These are phyloP conservation scores for Patagioenas fasciata DNA, from an alignment of 2,113 vertebrate genomes.

Conservation along the genomic window DNA sequence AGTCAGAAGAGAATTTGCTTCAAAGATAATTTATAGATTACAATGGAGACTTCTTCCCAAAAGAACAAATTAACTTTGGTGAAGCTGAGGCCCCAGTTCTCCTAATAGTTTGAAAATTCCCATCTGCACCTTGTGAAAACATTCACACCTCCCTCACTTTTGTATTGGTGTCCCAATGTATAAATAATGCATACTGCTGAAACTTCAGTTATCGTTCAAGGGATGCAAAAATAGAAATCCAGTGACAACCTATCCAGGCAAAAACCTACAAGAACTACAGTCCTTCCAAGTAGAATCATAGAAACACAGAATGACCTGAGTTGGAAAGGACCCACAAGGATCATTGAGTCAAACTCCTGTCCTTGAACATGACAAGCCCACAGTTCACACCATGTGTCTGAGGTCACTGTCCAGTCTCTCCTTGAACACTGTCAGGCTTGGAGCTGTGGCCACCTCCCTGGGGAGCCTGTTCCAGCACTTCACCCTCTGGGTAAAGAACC, in stretches of 20 bases:
- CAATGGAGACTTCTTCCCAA: not conserved
- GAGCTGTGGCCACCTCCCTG: no score
- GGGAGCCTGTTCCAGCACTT: no score
- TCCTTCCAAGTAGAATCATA: not conserved
- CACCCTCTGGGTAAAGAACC: no score
- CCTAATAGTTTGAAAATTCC: not conserved
- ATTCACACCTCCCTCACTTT: not conserved
- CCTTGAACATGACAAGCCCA: no score
- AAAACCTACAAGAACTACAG: not conserved
- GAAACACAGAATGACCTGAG: no score
- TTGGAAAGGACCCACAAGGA: no score
- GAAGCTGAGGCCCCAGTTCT: not conserved
- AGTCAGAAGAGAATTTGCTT: constrained; percentile 29
- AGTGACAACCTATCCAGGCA: not conserved
- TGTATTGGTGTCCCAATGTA: not conserved
- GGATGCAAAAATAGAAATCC: not conserved
- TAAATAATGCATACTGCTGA: not conserved
- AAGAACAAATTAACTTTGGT: not conserved
- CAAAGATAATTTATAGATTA: not conserved
- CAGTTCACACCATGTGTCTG: no score
- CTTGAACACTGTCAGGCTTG: no score
- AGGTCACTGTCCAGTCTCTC: no score
- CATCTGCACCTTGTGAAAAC: not conserved
- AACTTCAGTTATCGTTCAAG: not conserved
- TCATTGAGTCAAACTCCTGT: no score